phyloP scores from a whole-genome alignment of 2,797 vertebrate genomes.

The Rhincodon typus region DNA sequence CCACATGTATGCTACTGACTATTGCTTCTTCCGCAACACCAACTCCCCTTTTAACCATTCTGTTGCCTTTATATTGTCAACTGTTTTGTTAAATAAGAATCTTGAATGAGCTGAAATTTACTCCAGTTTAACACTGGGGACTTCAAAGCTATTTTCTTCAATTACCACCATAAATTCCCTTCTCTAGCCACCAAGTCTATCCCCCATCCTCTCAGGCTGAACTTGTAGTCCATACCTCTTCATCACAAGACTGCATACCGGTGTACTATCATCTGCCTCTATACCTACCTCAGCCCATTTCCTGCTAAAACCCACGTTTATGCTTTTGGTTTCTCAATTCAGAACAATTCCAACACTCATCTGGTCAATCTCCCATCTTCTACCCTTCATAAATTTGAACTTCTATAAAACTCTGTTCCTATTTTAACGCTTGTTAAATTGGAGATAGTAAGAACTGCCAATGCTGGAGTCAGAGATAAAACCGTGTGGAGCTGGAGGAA shows the following conservation, averaged over 20 bases:
- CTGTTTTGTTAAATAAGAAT: not conserved
- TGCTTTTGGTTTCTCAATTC: not conserved
- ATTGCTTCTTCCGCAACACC: not conserved
- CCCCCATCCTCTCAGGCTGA: not conserved
- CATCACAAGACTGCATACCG: not conserved
- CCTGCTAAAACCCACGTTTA: not conserved
- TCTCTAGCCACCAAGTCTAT: not conserved
- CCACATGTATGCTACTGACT: not conserved
- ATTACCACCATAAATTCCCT: not conserved
- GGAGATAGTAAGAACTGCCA: no score
- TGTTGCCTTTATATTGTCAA: not conserved
- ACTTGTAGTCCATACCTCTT: not conserved
- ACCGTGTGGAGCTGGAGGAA: no score
- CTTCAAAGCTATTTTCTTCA: not conserved
- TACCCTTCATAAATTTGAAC: not conserved
- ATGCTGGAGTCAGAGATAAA: no score
- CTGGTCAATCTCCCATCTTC: not conserved
- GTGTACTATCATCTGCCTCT: not conserved
- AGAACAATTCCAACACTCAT: not conserved
- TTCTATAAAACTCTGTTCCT: not conserved
- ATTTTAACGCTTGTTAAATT: no score
- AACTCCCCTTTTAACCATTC: not conserved
- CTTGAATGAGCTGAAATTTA: not conserved
- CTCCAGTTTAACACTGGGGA: not conserved
- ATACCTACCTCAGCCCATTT: not conserved